phyloP scores from a whole-genome alignment of 2,888 invertebrate genomes.

The Eupithecia tripunctaria region DNA sequence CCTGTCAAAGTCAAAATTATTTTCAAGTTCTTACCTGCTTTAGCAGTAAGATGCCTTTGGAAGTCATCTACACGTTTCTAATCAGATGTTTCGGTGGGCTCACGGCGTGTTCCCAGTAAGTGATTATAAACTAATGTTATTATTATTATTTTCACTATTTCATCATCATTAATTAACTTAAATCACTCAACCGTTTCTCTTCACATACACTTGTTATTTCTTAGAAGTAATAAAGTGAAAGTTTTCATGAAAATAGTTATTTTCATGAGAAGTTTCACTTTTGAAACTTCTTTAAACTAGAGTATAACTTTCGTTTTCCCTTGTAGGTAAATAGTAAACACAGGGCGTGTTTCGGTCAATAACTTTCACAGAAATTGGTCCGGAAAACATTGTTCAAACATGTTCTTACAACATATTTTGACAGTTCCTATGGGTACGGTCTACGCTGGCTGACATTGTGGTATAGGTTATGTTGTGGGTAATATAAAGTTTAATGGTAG shows the following conservation, averaged over 20 bases:
- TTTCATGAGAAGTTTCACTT: conserved; percentile 1
- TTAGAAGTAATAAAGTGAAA: background rate
- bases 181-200: background rate
- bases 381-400: conserved; percentile 24
- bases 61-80: conserved; percentile 20
- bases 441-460: background rate
- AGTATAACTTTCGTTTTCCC: conserved; percentile 39
- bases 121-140: conserved; percentile 18
- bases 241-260: background rate
- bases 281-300: conserved; percentile 1
- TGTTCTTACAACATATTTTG: background rate
- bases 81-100: conserved; percentile 26
- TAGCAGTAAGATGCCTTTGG: conserved; percentile 12
- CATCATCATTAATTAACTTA: conserved; percentile 9
- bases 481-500: no score
- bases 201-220: background rate
- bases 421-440: background rate
- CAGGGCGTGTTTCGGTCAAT: conserved; percentile 35
- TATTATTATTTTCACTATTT: conserved; percentile 19
- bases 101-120: conserved; percentile 27
- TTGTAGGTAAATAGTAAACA: conserved; percentile 25
- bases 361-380: conserved; percentile 38
- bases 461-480: background rate
- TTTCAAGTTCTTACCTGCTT: background rate
- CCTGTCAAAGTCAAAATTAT: background rate